Conservation (phyloP, 2,113 vertebrate genomes). For the Petrocephalus microphthalmus region DNA sequence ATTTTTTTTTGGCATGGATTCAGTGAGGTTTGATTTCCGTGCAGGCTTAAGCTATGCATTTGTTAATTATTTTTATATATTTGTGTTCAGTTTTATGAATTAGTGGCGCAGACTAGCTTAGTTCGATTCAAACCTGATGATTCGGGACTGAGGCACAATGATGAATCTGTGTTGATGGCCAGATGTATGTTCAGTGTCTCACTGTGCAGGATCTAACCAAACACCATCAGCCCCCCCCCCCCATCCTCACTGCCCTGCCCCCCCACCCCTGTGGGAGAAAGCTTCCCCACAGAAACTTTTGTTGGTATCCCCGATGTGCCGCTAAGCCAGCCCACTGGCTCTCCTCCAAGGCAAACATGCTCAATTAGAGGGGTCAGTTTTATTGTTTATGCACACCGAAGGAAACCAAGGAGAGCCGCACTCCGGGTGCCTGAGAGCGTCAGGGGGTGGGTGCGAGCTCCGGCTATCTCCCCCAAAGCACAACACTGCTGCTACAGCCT, state of each 20-base stretch:
- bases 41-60: neutral
- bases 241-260: neutral
- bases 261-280: slow-evolving; percentile 42
- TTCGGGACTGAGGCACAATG: neutral
- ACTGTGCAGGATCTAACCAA: slow-evolving; percentile 40
- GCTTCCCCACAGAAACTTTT: slow-evolving; percentile 50
- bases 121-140: neutral
- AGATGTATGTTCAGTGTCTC: neutral
- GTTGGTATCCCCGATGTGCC: slow-evolving; percentile 53
- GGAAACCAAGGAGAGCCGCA: neutral
- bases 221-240: neutral
- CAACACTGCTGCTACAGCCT: neutral
- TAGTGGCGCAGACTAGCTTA: neutral
- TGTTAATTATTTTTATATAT: neutral
- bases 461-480: neutral
- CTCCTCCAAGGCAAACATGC: slow-evolving; percentile 68
- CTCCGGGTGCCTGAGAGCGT: neutral
- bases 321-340: slow-evolving; percentile 64
- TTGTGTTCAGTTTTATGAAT: neutral
- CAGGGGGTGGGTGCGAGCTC: neutral
- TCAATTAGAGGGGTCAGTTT: slow-evolving; percentile 73
- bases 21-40: neutral
- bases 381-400: slow-evolving; percentile 31
- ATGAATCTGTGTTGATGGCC: neutral
- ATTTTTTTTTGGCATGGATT: neutral